phyloP scores from a whole-genome alignment of 2,113 vertebrate genomes.

The Ovis canadensis region DNA sequence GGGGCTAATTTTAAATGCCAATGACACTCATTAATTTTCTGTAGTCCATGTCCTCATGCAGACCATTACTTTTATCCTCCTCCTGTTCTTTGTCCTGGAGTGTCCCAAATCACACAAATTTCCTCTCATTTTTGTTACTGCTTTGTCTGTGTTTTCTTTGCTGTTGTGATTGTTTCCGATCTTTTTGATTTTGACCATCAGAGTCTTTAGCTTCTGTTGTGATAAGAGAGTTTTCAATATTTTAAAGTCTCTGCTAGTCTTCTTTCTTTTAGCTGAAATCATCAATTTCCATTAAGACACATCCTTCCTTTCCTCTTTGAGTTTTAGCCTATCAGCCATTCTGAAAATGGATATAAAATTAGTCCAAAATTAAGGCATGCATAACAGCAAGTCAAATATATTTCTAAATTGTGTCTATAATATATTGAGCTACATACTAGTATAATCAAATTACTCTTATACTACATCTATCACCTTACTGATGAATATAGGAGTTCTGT shows the following conservation, averaged over 20 bases:
- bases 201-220: background rate
- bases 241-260: background rate
- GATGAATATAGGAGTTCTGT: background rate
- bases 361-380: constrained; percentile 14
- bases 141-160: background rate
- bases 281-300: background rate
- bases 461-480: background rate
- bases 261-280: background rate
- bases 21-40: background rate
- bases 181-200: background rate
- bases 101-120: background rate
- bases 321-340: background rate
- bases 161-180: background rate
- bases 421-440: constrained; percentile 12
- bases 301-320: background rate
- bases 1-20: background rate
- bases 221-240: background rate
- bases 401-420: constrained; percentile 10
- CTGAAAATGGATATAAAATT: constrained; percentile 26
- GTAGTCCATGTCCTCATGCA: background rate
- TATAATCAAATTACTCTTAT: background rate
- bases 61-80: background rate
- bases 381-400: background rate
- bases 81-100: background rate
- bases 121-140: background rate